These are phyloP conservation scores for Cherax destructor DNA, from an alignment of 1,140 invertebrate genomes.

Conservation along the genomic window DNA sequence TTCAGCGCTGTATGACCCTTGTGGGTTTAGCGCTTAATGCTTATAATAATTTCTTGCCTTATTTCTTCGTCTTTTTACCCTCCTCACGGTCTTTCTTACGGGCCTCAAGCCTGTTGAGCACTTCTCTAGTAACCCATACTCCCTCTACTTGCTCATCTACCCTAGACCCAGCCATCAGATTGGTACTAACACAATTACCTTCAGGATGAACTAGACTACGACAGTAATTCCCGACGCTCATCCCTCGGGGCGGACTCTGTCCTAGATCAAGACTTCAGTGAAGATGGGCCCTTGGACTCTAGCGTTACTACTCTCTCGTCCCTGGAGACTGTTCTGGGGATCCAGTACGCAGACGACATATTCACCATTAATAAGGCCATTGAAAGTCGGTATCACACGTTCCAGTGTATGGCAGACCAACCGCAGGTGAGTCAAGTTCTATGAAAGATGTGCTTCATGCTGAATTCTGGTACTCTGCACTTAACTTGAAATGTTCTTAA, in stretches of 20 bases:
- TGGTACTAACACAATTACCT: too few species aligned
- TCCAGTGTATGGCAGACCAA: conserved; percentile 59
- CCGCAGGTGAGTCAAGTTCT: conserved; percentile 47
- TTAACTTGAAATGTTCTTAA: not conserved
- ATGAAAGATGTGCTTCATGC: too few species aligned
- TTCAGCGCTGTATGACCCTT: too few species aligned
- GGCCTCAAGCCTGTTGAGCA: too few species aligned
- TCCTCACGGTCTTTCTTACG: too few species aligned
- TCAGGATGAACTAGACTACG: not conserved
- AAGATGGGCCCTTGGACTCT: conserved; percentile 40
- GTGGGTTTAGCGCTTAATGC: too few species aligned
- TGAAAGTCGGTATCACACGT: conserved; percentile 53
- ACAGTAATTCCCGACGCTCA: conserved; percentile 51
- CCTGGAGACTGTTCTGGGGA: conserved; percentile 49
- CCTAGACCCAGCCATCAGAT: too few species aligned
- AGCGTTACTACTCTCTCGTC: conserved; percentile 2
- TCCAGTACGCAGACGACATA: conserved; percentile 70
- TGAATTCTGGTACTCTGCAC: too few species aligned
- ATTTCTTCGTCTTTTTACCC: too few species aligned
- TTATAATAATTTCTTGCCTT: too few species aligned
- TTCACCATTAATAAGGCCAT: conserved; percentile 39
- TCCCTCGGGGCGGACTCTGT: conserved; percentile 70
- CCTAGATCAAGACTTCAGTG: conserved; percentile 68
- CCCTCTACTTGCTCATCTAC: too few species aligned
- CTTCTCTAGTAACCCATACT: too few species aligned